Base-by-base conservation (phyloP, 2,797 vertebrate species). In the Staurois parvus region DNA sequence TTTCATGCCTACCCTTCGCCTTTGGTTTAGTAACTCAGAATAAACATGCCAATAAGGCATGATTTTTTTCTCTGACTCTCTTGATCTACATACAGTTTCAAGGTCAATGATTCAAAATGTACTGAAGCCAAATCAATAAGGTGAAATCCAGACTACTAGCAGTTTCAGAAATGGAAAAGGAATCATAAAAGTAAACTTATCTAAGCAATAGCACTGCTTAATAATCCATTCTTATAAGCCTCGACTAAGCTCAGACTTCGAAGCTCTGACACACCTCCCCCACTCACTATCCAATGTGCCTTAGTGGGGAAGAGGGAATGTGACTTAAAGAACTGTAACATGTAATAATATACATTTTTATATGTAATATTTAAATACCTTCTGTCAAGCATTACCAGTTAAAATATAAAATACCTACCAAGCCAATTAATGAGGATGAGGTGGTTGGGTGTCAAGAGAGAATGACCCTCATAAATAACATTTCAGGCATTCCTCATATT, bases 381-480 rank as follows among this genome's bases (percentile, higher is more conserved):
- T 7, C 52, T 24, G 21, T 6, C 52, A 59, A 59, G 21, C 21
- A 24, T 59, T 59, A 59, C 19, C 52, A 59, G 52, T 24, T 6
- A 59, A 59, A 59, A 6, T 12, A 59, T 52, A 52, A 52, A 52
- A 52, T 17, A 52, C 13, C 48, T 52, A 24, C 21, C 19, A 59
- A 21, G 21, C 48, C 48, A 52, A 52, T 52, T 17, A 52, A 52
- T 21, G 52, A 59, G 52, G 19, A 24, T 21, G 48, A 59, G 8
- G 52, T 59, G 52, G 21, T n/a, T 24, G 19, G 52, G 21, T 59
- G 52, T 59, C 4, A 59, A 7, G 19, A 59, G 52, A 59, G 21
- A 59, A 76, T 34, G 5, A n/a, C 19, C 52, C 32, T 34, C 21
- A 62, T 76, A 59, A 62, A 76, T 56, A 76, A 32, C 21, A 76